Evolutionary conservation across 2,888 invertebrate genomes (phyloP).

Genomic region (Hetaerina titia): DNA sequence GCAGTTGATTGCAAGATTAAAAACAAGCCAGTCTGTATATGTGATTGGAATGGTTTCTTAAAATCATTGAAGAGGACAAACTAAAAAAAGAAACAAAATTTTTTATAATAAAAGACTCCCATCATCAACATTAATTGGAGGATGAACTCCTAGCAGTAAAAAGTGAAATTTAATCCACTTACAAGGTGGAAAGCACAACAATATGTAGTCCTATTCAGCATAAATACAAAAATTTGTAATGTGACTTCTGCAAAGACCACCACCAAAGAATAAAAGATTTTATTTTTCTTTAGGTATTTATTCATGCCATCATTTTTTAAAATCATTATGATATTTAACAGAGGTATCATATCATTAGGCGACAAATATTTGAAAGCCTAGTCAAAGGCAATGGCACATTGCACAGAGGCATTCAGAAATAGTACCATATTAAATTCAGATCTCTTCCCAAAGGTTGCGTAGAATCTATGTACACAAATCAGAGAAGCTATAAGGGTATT

Average conservation of each 20-base stretch:
- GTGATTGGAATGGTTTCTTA: not conserved
- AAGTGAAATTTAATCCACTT: not conserved
- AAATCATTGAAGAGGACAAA: not conserved
- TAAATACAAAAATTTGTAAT: not conserved
- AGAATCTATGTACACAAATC: slow-evolving; percentile 56
- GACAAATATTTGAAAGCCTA: slow-evolving; percentile 35
- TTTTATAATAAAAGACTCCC: not conserved
- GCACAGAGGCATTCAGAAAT: slow-evolving; percentile 29
- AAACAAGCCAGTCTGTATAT: not conserved
- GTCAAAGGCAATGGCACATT: slow-evolving; percentile 59
- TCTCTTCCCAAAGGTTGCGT: slow-evolving; percentile 7
- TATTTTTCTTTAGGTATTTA: slow-evolving; percentile 22
- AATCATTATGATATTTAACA: slow-evolving; percentile 43
- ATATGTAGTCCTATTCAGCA: not conserved
- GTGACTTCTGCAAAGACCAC: not conserved
- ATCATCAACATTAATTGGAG: not conserved
- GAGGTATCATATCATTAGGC: slow-evolving; percentile 5
- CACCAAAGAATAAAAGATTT: not conserved
- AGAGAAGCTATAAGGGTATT: slow-evolving; percentile 14
- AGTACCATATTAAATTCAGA: slow-evolving; percentile 32
- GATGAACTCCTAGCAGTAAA: not conserved
- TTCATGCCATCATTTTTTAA: slow-evolving; percentile 44
- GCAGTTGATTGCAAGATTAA: not conserved
- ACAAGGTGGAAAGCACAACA: not conserved
- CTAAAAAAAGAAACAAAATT: not conserved